Percentiles rank a stretch among this genome's conserved stretches.
These are phyloP conservation scores for Colaptes auratus DNA, from an alignment of 2,113 vertebrate species.

Conservation along the genomic window DNA sequence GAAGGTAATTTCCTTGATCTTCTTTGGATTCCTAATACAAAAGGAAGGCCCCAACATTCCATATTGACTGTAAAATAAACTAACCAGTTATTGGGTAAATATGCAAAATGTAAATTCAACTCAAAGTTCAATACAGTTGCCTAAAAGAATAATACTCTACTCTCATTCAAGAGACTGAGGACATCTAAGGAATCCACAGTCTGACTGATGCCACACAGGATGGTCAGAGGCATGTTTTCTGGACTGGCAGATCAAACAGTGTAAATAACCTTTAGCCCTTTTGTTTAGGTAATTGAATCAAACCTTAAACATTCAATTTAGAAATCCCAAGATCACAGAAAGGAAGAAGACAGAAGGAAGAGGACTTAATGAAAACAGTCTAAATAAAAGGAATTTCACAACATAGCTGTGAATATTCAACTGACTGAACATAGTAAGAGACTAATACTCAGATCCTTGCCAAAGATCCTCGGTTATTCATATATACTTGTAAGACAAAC, in stretches of 20 bases:
- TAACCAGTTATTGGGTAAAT: background rate
- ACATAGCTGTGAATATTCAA: slow-evolving; percentile 5
- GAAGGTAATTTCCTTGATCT: background rate
- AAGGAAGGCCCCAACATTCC: background rate
- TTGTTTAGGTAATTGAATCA: background rate
- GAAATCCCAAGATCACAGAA: background rate
- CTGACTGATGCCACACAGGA: background rate
- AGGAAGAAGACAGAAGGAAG: background rate
- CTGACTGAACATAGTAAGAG: background rate
- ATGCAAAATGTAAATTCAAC: background rate
- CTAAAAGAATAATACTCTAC: background rate
- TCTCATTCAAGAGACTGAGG: background rate
- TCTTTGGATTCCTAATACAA: background rate
- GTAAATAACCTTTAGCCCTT: background rate
- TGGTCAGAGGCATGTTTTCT: background rate
- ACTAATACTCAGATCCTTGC: slow-evolving; percentile 39
- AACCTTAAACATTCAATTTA: slow-evolving; percentile 2
- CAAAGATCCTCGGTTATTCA: slow-evolving; percentile 50
- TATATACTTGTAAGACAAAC: slow-evolving; percentile 44
- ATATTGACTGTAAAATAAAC: background rate
- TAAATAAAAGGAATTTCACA: slow-evolving; percentile 2
- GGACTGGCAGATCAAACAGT: background rate
- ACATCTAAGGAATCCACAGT: background rate
- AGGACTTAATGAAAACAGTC: slow-evolving; percentile 18
- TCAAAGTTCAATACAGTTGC: background rate